Evolutionary conservation across 2,113 vertebrate species (phyloP), one percentile per base, ranked within the genome.

Genomic region (Rhabdomys dilectus): DNA sequence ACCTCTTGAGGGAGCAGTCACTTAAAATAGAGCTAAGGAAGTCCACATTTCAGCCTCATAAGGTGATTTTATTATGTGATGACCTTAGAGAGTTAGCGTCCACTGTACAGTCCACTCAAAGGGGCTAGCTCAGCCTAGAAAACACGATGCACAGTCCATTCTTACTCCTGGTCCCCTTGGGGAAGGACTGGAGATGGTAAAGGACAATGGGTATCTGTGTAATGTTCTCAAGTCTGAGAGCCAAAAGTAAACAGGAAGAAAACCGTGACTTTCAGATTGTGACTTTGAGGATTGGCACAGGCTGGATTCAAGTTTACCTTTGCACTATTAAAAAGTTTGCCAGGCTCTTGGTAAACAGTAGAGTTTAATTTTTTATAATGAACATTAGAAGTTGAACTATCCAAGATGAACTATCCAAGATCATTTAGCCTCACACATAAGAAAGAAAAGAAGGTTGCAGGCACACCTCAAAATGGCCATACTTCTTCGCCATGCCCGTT

Each of bases 231-330:
- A 93, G 39, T 90, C 53, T 95, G 64, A 82, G 62, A 96, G 68
- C 73, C 91, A 95, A 93, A 97, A 96, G 78, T 84, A 90, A 96
- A 89, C 17, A 53, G 64, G 58, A 56, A 70, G 29, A 56, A 94
- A 72, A 39, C 70, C 73, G 80, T 91, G 75, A 89, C 88, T 95
- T 96, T 97, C 78, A 93, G 66, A 88, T 86, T 80, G 6, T 95
- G 77, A 97, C 95, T 91, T 95, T 96, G 90, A 95, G 58, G 94
- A 62, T 82, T 82, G 84, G 48, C 70, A 92, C 62, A 34, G 56
- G 29, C 56, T 64, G 31, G 91, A 85, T 56, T 90, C 70, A 91
- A 82, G 76, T 95, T 97, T 96, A 97, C 92, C 89, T 97, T 92
- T 95, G 88, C 10, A 93, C 75, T 93, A 68, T 95, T 10, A 81